Conservation (phyloP, 2,888 invertebrate species). For the Parelbella ahira region DNA sequence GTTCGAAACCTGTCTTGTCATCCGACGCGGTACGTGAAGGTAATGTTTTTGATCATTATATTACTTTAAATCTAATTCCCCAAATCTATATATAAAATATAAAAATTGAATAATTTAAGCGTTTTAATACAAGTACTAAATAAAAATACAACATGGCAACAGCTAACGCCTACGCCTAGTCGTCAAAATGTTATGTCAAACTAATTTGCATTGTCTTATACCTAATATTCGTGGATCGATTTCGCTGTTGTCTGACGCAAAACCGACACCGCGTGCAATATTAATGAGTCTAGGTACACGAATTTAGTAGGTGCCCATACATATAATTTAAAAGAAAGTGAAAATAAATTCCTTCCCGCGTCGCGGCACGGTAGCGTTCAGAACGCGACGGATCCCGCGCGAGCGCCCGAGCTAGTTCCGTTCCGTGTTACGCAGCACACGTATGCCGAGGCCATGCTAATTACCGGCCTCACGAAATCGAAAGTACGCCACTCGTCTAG, state of each 20-base stretch:
- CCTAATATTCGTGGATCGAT: constrained; percentile 20
- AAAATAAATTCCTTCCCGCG: constrained; percentile 54
- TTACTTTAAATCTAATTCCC: too few relatives aligned
- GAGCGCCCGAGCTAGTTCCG: constrained; percentile 52
- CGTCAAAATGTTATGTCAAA: constrained; percentile 23
- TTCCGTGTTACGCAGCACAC: constrained; percentile 64
- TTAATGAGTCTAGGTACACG: constrained; percentile 52
- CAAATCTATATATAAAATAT: too few relatives aligned
- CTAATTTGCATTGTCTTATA: constrained; percentile 20
- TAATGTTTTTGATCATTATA: not conserved
- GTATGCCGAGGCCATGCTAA: constrained; percentile 74
- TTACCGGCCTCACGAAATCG: constrained; percentile 75
- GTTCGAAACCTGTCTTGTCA: constrained; percentile 18
- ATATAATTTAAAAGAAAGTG: constrained; percentile 74
- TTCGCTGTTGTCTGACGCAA: constrained; percentile 22
- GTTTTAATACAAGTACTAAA: too few relatives aligned
- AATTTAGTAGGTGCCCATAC: constrained; percentile 43
- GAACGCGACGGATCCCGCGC: constrained; percentile 41
- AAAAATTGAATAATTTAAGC: too few relatives aligned
- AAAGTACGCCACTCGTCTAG: constrained; percentile 51
- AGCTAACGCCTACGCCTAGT: constrained; percentile 2
- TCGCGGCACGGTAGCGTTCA: constrained; percentile 30
- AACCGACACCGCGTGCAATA: constrained; percentile 41
- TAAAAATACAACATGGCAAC: too few relatives aligned
- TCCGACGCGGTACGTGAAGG: constrained; percentile 4